Base-by-base conservation (phyloP, 2,888 invertebrate species). In the Acleris sparsana region DNA sequence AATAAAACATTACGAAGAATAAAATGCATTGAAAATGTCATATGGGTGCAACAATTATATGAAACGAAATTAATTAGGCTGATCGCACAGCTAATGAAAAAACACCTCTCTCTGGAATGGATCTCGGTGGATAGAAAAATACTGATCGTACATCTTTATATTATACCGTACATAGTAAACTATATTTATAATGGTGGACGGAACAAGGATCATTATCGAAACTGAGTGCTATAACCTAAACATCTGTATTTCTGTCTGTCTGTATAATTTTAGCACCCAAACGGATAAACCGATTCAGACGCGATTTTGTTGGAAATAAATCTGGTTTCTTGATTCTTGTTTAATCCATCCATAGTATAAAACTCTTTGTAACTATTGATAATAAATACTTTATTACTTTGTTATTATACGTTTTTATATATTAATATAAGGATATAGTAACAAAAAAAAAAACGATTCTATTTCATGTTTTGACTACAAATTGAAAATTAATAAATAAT, bases 1-100 rank as follows among this genome's bases (percentile, higher is more conserved):
- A 79, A 83, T 75, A 80, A 80, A 80, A 72, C 73, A 73, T 72
- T 64, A 64, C 53, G 53, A 74, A 68, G 80, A 76, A 77, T 82
- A 81, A 86, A 88, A 87, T 90, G 90, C 89, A 82, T 83, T 78
- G 73, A 78, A 79, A 84, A 83, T 81, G 82, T 82, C 80, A 83
- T 76, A 63, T 56, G 67, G 75, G 78, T 78, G 83, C 78, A 76
- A 73, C 74, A 70, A 75, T 74, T 59, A 65, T 68, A 63, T 68
- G 60, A 63, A 56, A 59, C 60, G 53, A 65, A 60, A 63, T 52
- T 58, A 60, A 56, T 65, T 66, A 62, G 63, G 72, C 73, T 70
- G 70, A 70, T 77, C 85, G 84, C 85, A 85, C 85, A 84, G 82
- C 69, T 71, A 60, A 65, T 62, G 59, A 69, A 63, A 68, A 53